Conservation (phyloP, 1,140 invertebrate genomes). For the Gryon sp. region DNA sequence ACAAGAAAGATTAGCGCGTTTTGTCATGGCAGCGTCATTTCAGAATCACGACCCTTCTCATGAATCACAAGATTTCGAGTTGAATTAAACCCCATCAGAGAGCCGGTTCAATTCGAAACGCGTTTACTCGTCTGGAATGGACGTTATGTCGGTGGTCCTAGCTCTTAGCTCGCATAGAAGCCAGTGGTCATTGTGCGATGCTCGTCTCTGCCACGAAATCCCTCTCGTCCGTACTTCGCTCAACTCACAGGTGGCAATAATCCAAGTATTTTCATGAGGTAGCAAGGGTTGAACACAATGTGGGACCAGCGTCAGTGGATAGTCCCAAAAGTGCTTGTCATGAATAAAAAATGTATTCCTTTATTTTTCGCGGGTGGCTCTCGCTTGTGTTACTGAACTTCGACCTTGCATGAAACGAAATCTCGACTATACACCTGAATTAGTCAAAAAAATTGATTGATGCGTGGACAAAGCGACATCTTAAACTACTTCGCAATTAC, state of each 20-base stretch:
- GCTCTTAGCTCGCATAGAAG: slow-evolving; percentile 65
- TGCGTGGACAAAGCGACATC: slow-evolving; percentile 14
- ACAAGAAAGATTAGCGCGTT: slow-evolving; percentile 56
- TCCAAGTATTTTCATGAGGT: slow-evolving; percentile 59
- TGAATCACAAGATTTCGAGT: slow-evolving; percentile 76
- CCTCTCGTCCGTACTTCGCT: slow-evolving; percentile 66
- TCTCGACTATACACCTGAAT: slow-evolving; percentile 27
- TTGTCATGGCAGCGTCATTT: slow-evolving; percentile 54
- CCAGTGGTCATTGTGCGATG: slow-evolving; percentile 72
- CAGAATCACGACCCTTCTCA: slow-evolving; percentile 63
- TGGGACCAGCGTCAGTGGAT: slow-evolving; percentile 55
- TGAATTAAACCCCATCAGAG: slow-evolving; percentile 74
- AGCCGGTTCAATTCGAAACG: slow-evolving; percentile 74
- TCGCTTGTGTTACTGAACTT: slow-evolving; percentile 56
- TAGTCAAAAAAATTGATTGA: slow-evolving; percentile 31
- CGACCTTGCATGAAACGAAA: slow-evolving; percentile 62
- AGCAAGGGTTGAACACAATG: slow-evolving; percentile 63
- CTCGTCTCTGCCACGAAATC: slow-evolving; percentile 45
- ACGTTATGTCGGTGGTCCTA: slow-evolving; percentile 71
- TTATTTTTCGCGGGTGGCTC: slow-evolving; percentile 47
- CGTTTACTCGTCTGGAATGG: slow-evolving; percentile 67
- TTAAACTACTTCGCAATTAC: background rate
- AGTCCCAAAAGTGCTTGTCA: slow-evolving; percentile 64
- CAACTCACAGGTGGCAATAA: slow-evolving; percentile 73
- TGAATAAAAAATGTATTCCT: slow-evolving; percentile 52